A percentile compares a stretch with the other conserved stretches of the same genome.
These are phyloP conservation scores for Cranoglanis bouderius DNA, from an alignment of 2,113 vertebrate species.

Conservation along the genomic window DNA sequence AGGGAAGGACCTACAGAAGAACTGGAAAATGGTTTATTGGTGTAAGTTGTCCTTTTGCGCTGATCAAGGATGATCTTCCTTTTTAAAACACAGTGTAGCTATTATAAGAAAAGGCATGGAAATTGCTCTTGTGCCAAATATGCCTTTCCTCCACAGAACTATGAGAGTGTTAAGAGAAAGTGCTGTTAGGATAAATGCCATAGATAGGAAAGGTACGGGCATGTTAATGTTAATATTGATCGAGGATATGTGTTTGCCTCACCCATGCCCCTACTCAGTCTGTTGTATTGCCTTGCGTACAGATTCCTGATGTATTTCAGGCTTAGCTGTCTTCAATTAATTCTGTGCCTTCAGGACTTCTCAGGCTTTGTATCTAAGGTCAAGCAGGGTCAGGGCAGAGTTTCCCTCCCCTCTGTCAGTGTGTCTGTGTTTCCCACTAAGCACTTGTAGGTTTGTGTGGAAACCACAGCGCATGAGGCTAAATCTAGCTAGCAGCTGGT, in stretches of 20 bases:
- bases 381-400: conserved; percentile 74
- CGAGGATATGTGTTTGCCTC: background rate
- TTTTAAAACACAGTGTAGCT: background rate
- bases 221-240: background rate
- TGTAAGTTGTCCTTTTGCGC: background rate
- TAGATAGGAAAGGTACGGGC: background rate
- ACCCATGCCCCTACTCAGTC: background rate
- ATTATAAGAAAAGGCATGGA: background rate
- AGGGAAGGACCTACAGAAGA: background rate
- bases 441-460: conserved; percentile 72
- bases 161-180: background rate
- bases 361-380: conserved; percentile 74
- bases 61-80: background rate
- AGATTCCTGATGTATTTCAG: conserved; percentile 69
- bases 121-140: background rate
- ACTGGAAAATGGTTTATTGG: conserved; percentile 8
- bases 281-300: conserved; percentile 16
- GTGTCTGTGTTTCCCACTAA: conserved; percentile 53
- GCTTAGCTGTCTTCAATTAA: conserved; percentile 75
- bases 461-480: conserved; percentile 70
- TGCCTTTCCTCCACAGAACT: background rate
- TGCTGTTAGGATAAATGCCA: background rate
- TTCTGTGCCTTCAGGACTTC: conserved; percentile 75
- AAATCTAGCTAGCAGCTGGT: conserved; percentile 78
- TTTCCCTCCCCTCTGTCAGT: conserved; percentile 55